A percentile compares a stretch with the other conserved stretches of the same genome.
Evolutionary conservation across 2,888 invertebrate species (phyloP).

Genomic region (Phaonia tiefii): DNA sequence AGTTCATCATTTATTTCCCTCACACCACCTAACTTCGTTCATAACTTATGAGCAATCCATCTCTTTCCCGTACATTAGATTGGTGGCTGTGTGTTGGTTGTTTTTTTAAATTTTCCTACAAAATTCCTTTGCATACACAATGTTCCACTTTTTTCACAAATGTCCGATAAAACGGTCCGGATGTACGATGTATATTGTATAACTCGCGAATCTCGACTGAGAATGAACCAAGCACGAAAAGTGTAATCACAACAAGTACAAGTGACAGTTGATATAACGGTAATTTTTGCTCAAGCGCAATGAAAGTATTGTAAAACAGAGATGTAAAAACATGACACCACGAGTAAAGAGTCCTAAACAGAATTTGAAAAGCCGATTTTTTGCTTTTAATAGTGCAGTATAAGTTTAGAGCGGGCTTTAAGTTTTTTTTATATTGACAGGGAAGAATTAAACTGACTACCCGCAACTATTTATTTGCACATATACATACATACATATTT

Average conservation of each 20-base stretch:
- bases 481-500: too few species aligned
- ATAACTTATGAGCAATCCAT: slow-evolving; percentile 51
- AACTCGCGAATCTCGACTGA: slow-evolving; percentile 64
- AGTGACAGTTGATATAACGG: slow-evolving; percentile 52
- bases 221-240: slow-evolving; percentile 17
- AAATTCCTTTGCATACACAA: slow-evolving; percentile 56
- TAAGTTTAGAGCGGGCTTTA: too few species aligned
- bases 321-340: too few species aligned
- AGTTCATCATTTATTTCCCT: slow-evolving; percentile 47
- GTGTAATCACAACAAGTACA: slow-evolving; percentile 47
- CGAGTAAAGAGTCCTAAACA: too few species aligned
- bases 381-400: too few species aligned
- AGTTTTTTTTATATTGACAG: too few species aligned
- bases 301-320: neutral
- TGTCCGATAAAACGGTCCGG: neutral
- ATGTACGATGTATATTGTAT: slow-evolving; percentile 44
- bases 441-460: too few species aligned
- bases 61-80: slow-evolving; percentile 50
- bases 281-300: slow-evolving; percentile 55
- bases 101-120: slow-evolving; percentile 15
- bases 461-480: too few species aligned
- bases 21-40: slow-evolving; percentile 35
- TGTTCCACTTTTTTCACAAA: slow-evolving; percentile 50
- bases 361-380: too few species aligned
- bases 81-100: slow-evolving; percentile 14